A percentile compares a stretch with the other conserved stretches of the same genome.
phyloP scores from a whole-genome alignment of 2,113 vertebrate genomes.

The Hepsetus odoe region DNA sequence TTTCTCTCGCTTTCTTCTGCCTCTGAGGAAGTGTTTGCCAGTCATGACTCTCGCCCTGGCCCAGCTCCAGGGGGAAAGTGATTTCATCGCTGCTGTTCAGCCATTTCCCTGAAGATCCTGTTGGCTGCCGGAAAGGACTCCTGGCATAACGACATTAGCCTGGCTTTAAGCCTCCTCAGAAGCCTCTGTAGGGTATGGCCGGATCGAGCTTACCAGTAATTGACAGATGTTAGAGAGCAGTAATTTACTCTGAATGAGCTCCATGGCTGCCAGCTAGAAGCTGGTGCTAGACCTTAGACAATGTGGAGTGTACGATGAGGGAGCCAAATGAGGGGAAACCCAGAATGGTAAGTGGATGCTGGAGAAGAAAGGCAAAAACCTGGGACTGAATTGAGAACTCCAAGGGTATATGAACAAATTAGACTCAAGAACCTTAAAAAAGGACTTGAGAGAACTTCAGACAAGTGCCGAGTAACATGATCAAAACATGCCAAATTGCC shows the following conservation, averaged over 20 bases:
- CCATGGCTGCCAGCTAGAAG: constrained; percentile 40
- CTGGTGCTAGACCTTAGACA: constrained; percentile 51
- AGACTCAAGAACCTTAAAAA: no score
- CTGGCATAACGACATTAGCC: constrained; percentile 61
- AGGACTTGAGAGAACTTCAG: background rate
- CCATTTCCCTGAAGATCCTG: constrained; percentile 70
- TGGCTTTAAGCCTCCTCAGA: constrained; percentile 45
- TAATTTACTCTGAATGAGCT: constrained; percentile 70
- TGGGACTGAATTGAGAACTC: background rate
- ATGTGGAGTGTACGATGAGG: constrained; percentile 15
- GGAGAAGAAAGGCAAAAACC: background rate
- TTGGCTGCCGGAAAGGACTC: constrained; percentile 58
- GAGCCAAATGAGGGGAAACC: constrained; percentile 18
- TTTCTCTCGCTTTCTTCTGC: constrained; percentile 13
- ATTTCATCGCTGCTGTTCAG: constrained; percentile 70
- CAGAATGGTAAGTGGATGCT: constrained; percentile 29
- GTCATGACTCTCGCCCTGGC: constrained; percentile 56
- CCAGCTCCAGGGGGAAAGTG: constrained; percentile 66
- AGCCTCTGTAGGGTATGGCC: constrained; percentile 42
- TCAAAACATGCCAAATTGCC: background rate
- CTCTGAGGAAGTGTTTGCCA: background rate
- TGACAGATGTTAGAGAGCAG: constrained; percentile 64
- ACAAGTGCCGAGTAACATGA: background rate
- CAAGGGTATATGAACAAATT: no score
- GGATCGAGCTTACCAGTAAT: constrained; percentile 52